Conservation (phyloP, 2,888 invertebrate species). For the Heliconius charithonia region DNA sequence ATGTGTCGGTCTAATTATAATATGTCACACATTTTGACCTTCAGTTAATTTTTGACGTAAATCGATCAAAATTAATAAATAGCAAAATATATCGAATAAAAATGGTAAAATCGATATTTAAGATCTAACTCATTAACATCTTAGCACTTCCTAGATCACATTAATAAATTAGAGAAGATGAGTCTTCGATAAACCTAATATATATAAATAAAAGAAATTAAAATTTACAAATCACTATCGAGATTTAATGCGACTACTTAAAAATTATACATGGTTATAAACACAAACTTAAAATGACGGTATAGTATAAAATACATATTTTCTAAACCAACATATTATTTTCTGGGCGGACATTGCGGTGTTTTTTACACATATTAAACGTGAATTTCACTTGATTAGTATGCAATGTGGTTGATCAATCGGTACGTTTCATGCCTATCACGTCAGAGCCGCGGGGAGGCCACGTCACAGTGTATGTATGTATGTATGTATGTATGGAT, state of each 20-base stretch:
- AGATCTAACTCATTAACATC: background rate
- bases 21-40: slow-evolving; percentile 14
- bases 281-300: background rate
- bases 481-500: slow-evolving; percentile 33
- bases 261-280: background rate
- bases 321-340: slow-evolving; percentile 12
- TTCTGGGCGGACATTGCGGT: slow-evolving; percentile 23
- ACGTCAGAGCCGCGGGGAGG: slow-evolving; percentile 56
- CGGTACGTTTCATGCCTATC: slow-evolving; percentile 55
- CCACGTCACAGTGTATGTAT: slow-evolving; percentile 52
- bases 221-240: background rate
- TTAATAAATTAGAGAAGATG: slow-evolving; percentile 8
- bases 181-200: background rate
- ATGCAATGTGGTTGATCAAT: slow-evolving; percentile 57
- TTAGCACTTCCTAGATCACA: slow-evolving; percentile 4
- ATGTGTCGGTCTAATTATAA: slow-evolving; percentile 3
- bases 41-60: slow-evolving; percentile 1
- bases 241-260: background rate
- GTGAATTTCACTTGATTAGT: slow-evolving; percentile 72
- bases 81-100: background rate
- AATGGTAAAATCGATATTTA: slow-evolving; percentile 15
- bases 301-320: background rate
- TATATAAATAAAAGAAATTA: background rate
- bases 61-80: slow-evolving; percentile 5
- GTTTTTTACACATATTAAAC: slow-evolving; percentile 28